These are phyloP conservation scores for Naso thynnoides DNA, from an alignment of 2,797 vertebrate species.

Conservation along the genomic window DNA sequence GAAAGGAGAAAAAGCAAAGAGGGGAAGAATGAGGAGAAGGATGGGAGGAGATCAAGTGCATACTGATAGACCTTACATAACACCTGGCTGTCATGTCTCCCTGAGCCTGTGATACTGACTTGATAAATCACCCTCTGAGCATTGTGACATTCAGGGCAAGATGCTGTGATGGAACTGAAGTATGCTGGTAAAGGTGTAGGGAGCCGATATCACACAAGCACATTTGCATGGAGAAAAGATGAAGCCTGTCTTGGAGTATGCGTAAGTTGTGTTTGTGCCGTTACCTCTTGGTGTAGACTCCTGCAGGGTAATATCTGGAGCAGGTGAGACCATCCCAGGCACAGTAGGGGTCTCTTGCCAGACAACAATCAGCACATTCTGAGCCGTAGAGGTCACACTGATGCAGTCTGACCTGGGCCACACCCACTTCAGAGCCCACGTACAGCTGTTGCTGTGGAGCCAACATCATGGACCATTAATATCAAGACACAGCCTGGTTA, in stretches of 20 bases:
- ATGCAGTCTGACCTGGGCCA: constrained; percentile 93
- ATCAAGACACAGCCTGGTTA: background rate
- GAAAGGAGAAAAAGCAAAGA: constrained; percentile 32
- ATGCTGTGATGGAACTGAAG: constrained; percentile 29
- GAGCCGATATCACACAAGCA: constrained; percentile 35
- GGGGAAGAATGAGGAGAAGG: background rate
- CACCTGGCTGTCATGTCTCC: constrained; percentile 39
- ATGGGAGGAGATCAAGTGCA: constrained; percentile 46
- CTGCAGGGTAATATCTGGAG: constrained; percentile 91
- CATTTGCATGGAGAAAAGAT: background rate
- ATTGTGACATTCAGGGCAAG: constrained; percentile 51
- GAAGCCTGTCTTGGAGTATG: background rate
- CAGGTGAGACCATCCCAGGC: constrained; percentile 97
- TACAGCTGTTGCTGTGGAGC: constrained; percentile 93
- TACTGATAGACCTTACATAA: constrained; percentile 56
- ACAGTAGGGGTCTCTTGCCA: constrained; percentile 97
- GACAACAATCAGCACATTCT: constrained; percentile 95
- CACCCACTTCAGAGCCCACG: constrained; percentile 88
- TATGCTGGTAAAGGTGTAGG: constrained; percentile 43
- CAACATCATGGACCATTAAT: background rate
- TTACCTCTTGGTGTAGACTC: constrained; percentile 92
- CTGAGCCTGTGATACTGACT: constrained; percentile 44
- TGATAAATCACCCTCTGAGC: constrained; percentile 38
- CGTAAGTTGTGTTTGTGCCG: constrained; percentile 20
- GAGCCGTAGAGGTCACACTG: constrained; percentile 96